Base-by-base conservation (phyloP, 30 jellyfish, hydroid and myxozoan genomes). In the Morbakka virulenta region DNA sequence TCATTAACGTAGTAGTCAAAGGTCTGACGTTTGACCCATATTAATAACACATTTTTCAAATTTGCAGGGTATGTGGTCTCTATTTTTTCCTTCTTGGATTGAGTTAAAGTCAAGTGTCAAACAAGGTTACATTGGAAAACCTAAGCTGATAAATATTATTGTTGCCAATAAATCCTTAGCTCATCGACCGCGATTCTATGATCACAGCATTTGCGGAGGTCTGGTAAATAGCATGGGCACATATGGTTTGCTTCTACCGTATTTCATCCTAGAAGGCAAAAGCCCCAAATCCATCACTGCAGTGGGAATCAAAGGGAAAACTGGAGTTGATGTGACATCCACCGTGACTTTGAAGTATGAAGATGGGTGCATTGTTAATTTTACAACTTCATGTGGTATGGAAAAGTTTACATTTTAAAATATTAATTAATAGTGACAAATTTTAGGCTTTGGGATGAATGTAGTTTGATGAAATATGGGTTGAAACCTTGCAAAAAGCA, bases 31-130 rank as follows among this genome's bases (percentile, higher is more conserved):
- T n/a, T n/a, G n/a, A n/a, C n/a, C n/a, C n/a, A n/a, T n/a, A n/a
- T n/a, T n/a, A n/a, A n/a, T n/a, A n/a, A n/a, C n/a, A n/a, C n/a
- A n/a, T n/a, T n/a, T n/a, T n/a, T n/a, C n/a, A n/a, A n/a, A n/a
- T n/a, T n/a, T n/a, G n/a, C 12, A 84, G 95, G 95, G 89, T 14
- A 71, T 75, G 20, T 84, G 95, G 95, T 71, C 89, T 48, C 32
- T 61, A 50, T 84, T 84, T 52, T 72, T 84, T 52, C 95, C 95
- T 4, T 74, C 87, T 21, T 84, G 87, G 87, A 28, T 62, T 6
- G 89, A 84, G 50, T n/a, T 77, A 14, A 63, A 41, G n/a, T 20
- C 69, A 17, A 79, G 69, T 63, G 67, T 84, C 57, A 52, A 75
- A 62, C 25, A 52, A 3, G 95, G 89, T 17, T 71, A 67, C 25